These are phyloP conservation scores for Ischnura elegans DNA, from an alignment of 2,888 invertebrate genomes.

Conservation along the genomic window DNA sequence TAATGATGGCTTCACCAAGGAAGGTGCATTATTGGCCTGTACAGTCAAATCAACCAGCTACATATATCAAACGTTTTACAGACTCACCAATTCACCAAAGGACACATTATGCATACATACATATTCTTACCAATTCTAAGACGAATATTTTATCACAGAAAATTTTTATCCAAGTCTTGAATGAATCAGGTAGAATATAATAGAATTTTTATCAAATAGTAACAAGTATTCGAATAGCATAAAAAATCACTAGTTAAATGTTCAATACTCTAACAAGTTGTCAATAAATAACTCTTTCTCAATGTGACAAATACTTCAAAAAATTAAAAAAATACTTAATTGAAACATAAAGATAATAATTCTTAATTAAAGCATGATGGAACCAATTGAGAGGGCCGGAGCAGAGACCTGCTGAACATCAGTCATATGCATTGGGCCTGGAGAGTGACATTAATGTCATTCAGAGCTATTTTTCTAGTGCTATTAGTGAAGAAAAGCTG, in stretches of 20 bases:
- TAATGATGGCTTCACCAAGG: slow-evolving; percentile 54
- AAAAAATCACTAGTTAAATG: slow-evolving; percentile 27
- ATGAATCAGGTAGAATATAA: slow-evolving; percentile 57
- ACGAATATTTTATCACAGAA: slow-evolving; percentile 61
- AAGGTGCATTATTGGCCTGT: slow-evolving; percentile 62
- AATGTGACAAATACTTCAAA: background rate
- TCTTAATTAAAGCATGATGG: background rate
- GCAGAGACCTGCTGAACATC: background rate
- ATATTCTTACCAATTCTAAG: slow-evolving; percentile 27
- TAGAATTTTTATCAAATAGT: slow-evolving; percentile 60
- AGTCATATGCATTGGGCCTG: background rate
- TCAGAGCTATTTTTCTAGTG: background rate
- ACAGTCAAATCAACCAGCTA: slow-evolving; percentile 40
- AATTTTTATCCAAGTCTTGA: slow-evolving; percentile 56
- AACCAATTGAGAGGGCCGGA: slow-evolving; percentile 30
- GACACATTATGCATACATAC: slow-evolving; percentile 39
- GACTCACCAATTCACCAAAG: slow-evolving; percentile 9
- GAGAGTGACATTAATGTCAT: background rate
- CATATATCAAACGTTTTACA: background rate
- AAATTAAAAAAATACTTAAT: background rate
- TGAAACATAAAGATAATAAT: background rate
- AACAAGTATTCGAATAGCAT: slow-evolving; percentile 48
- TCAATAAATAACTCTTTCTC: slow-evolving; percentile 13
- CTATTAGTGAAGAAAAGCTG: background rate
- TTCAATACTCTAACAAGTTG: slow-evolving; percentile 8